Evolutionary conservation across 2,888 invertebrate genomes (phyloP).

Genomic region (Cryptops parisi): DNA sequence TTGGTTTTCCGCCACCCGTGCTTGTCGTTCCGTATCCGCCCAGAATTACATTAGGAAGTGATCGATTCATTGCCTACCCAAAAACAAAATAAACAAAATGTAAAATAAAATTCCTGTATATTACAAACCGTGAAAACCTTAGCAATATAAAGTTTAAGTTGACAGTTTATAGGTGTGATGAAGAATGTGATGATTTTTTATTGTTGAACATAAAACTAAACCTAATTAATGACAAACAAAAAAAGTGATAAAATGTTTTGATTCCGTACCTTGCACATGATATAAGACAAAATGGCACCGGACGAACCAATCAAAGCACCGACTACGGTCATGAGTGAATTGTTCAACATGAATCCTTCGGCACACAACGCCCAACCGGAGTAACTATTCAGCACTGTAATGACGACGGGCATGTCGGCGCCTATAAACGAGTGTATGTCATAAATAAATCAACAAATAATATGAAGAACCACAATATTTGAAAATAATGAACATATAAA

Average conservation of each 20-base stretch:
- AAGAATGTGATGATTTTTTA: background rate
- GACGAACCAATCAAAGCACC: slow-evolving; percentile 82
- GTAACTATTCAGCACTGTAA: slow-evolving; percentile 81
- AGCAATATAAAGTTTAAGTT: too few species aligned
- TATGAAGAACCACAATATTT: too few species aligned
- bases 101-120: too few species aligned
- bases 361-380: slow-evolving; percentile 89
- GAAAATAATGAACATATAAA: too few species aligned
- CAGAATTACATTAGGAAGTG: slow-evolving; percentile 71
- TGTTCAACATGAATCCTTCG: slow-evolving; percentile 87
- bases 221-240: too few species aligned
- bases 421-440: slow-evolving; percentile 37
- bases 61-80: slow-evolving; percentile 56
- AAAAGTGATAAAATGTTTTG: background rate
- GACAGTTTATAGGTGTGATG: background rate
- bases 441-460: background rate
- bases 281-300: slow-evolving; percentile 81
- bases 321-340: slow-evolving; percentile 80
- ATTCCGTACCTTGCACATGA: slow-evolving; percentile 68
- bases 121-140: too few species aligned
- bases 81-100: slow-evolving; percentile 19
- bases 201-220: background rate
- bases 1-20: slow-evolving; percentile 55
- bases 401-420: slow-evolving; percentile 87
- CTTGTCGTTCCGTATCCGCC: slow-evolving; percentile 71